Evolutionary conservation across 2,888 invertebrate species (phyloP), one percentile per base, ranked within the genome.

Genomic region (Cephus nigrinus): DNA sequence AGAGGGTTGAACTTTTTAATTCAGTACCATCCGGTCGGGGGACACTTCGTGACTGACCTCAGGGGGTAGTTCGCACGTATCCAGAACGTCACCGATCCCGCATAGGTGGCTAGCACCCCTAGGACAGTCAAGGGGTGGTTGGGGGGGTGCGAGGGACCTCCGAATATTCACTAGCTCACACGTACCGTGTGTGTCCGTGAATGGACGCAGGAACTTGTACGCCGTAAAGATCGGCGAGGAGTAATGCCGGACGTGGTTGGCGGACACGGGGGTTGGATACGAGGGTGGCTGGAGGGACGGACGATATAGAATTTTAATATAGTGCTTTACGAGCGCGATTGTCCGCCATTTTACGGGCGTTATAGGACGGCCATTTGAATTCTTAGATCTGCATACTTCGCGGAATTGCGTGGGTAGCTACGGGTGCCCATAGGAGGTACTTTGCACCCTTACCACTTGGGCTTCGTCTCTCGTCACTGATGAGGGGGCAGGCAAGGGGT

Each of bases 261-360:
- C 23, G 55, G 55, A 77, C 76, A 79, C 78, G 12, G 71, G 69
- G 74, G 80, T 73, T 76, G 79, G 81, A 79, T 75, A 77, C 75
- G 82, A 80, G 82, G 82, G 40, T 40, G 40, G 40, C 15, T 4
- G 15, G 23, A 55, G 55, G 55, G 55, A 55, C 23, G 55, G 79
- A 84, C 86, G 88, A 90, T 91, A 91, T 90, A 91, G 90, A 91
- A 91, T 91, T 91, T 91, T 91, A 91, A 91, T 90, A 90, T 90
- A 90, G 90, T 90, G 90, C 82, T 91, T 91, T 91, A 91, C 89
- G 91, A 90, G 90, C 88, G 88, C 90, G 90, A 91, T 91, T 91
- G 91, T 91, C 91, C 90, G 88, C 88, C 88, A 90, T 91, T 91
- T 91, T 90, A 91, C 86, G 88, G 88, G 82, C 88, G 87, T 85